Evolutionary conservation across 2,888 invertebrate genomes (phyloP).

Genomic region (Pristionchus fissidentatus): DNA sequence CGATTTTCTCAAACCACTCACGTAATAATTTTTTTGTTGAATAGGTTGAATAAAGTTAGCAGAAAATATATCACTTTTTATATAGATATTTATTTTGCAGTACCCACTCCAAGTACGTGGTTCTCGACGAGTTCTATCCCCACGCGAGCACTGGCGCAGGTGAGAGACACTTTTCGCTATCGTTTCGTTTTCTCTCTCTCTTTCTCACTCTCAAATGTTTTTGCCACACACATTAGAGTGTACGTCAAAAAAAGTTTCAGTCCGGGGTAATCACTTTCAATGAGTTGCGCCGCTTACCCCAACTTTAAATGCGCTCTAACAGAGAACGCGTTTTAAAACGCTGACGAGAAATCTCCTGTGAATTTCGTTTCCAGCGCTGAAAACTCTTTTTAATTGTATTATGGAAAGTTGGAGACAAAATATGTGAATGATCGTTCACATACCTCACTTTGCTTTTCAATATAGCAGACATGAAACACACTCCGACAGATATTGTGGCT

Average conservation of each 20-base stretch:
- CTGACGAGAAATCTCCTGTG: too few species aligned
- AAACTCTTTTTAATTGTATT: too few species aligned
- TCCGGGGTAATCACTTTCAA: background rate
- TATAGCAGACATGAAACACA: too few species aligned
- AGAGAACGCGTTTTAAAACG: too few species aligned
- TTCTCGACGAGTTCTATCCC: slow-evolving; percentile 31
- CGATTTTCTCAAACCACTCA: background rate
- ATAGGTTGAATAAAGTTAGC: background rate
- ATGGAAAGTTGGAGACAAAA: too few species aligned
- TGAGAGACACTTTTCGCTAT: background rate
- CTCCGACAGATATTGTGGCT: too few species aligned
- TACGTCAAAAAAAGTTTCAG: background rate
- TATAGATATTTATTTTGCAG: background rate
- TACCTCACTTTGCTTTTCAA: too few species aligned
- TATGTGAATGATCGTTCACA: background rate
- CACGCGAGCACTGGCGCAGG: background rate
- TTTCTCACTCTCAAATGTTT: background rate
- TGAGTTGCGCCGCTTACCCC: too few species aligned
- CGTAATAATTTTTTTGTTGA: background rate
- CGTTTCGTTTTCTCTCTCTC: too few species aligned
- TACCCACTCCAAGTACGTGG: background rate
- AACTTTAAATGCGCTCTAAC: too few species aligned
- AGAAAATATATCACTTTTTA: background rate
- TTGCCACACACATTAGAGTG: background rate
- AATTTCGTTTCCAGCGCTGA: too few species aligned